A percentile compares a stretch with the other conserved stretches of the same genome.
Evolutionary conservation across 2,888 invertebrate genomes (phyloP).

Genomic region (Lottia gigantea): DNA sequence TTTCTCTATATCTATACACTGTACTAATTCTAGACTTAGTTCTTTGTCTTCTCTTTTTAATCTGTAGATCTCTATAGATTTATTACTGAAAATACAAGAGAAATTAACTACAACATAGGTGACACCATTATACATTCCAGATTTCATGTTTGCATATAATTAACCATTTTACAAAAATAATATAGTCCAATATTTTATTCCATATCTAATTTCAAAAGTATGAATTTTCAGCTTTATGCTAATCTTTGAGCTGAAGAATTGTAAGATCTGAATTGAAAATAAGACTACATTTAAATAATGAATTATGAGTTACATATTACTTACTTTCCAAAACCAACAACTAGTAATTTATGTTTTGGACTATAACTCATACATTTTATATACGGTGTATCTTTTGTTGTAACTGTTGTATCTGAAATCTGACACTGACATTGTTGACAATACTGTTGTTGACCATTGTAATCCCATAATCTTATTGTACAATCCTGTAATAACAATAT

Average conservation of each 20-base stretch:
- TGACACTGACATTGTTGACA: constrained; percentile 11
- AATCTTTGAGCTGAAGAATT: too few relatives aligned
- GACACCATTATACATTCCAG: too few relatives aligned
- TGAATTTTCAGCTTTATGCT: too few relatives aligned
- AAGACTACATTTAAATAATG: too few relatives aligned
- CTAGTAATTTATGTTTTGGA: background rate
- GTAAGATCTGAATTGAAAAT: too few relatives aligned
- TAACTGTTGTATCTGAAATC: background rate
- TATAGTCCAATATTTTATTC: too few relatives aligned
- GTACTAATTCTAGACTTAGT: background rate
- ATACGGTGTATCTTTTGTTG: background rate
- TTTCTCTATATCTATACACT: background rate
- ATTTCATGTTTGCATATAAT: too few relatives aligned
- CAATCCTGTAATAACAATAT: constrained; percentile 43
- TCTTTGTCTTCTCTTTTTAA: background rate
- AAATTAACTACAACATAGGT: background rate
- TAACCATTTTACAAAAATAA: too few relatives aligned
- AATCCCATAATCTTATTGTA: constrained; percentile 43
- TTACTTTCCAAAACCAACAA: background rate
- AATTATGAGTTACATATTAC: background rate
- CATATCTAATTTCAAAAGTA: too few relatives aligned
- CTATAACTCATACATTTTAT: background rate
- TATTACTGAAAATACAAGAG: background rate
- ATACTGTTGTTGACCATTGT: constrained; percentile 31
- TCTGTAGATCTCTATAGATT: background rate